Evolutionary conservation across 2,797 vertebrate species (phyloP).

Genomic region (Parauchenoglanis punctatus): DNA sequence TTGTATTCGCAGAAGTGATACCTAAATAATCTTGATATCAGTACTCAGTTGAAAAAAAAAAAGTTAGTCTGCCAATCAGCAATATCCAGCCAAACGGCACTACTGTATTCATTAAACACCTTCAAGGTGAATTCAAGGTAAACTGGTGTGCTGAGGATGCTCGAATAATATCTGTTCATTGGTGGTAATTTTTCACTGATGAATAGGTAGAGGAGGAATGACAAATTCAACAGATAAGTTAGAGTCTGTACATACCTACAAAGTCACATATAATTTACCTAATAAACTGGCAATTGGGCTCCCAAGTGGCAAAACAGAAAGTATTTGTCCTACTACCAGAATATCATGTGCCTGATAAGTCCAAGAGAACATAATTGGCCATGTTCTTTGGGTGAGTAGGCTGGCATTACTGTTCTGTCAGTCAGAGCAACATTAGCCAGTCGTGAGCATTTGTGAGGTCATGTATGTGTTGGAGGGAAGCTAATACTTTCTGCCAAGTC

Average conservation of each 20-base stretch:
- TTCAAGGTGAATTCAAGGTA: background rate
- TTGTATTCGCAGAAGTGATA: background rate
- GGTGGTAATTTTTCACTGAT: background rate
- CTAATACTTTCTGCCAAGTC: conserved; percentile 10
- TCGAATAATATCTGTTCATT: background rate
- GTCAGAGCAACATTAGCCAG: background rate
- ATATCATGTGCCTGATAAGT: background rate
- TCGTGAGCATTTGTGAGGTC: background rate
- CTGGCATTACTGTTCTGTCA: background rate
- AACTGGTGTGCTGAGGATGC: background rate
- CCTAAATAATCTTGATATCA: background rate
- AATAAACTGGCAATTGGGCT: background rate
- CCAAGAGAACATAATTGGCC: background rate
- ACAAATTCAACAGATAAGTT: background rate
- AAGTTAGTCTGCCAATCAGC: background rate
- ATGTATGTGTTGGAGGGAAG: background rate
- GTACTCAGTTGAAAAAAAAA: background rate
- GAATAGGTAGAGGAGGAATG: background rate
- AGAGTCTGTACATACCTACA: background rate
- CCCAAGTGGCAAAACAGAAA: no score
- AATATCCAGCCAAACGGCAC: background rate
- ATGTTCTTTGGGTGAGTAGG: background rate
- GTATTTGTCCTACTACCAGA: background rate
- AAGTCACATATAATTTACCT: background rate
- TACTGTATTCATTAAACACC: background rate